Evolutionary conservation across 2,888 invertebrate species (phyloP).

Genomic region (Eustalomyia histrio): DNA sequence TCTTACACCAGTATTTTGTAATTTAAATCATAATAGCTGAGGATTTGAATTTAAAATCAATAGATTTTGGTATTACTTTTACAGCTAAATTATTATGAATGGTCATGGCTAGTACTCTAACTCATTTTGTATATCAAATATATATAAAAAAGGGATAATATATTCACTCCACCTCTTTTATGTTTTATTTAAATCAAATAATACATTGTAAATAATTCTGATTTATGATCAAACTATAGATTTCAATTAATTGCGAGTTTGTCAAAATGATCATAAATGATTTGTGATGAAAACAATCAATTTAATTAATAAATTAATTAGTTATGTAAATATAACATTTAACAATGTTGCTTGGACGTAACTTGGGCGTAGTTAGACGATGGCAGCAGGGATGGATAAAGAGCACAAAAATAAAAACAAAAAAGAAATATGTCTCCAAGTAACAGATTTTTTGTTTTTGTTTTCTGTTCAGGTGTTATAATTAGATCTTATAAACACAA

Average conservation of each 20-base stretch:
- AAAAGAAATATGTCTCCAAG: neutral
- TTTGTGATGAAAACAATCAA: conserved; percentile 37
- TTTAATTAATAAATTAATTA: conserved; percentile 49
- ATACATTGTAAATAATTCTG: neutral
- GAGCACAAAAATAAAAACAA: neutral
- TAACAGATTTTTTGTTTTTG: neutral
- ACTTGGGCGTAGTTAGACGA: neutral
- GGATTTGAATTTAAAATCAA: no score
- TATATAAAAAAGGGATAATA: no score
- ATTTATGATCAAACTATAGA: neutral
- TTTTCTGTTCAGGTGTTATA: neutral
- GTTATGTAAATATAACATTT: conserved; percentile 34
- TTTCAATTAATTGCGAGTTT: conserved; percentile 7
- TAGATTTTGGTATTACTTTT: no score
- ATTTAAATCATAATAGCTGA: no score
- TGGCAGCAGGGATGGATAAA: neutral
- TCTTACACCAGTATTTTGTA: no score
- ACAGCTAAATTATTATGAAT: no score
- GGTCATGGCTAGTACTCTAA: no score
- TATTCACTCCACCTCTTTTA: no score
- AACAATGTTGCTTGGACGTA: neutral
- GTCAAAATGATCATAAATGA: conserved; percentile 26
- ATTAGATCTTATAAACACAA: neutral
- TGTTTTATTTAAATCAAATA: neutral
- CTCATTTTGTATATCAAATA: no score